Base-by-base conservation (phyloP, 1,140 invertebrate species). In the Sminthurides bifidus region DNA sequence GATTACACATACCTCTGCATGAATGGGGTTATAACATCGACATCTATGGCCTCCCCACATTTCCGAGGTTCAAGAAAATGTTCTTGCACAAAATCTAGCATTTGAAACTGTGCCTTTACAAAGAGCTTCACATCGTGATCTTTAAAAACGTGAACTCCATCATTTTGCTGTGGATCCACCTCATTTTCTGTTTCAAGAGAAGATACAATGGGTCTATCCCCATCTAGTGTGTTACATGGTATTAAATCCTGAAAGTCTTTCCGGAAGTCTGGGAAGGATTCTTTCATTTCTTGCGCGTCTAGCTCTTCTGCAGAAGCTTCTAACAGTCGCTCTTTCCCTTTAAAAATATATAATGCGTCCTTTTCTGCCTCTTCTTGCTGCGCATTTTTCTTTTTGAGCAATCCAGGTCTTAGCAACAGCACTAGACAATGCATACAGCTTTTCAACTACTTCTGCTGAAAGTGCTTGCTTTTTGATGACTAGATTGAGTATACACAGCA, bases 311-410 rank as follows among this genome's bases (percentile, higher is more conserved):
- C 87, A 44, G 66, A 79, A 72, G 27, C 74, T 73, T 58, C 79
- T 75, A 46, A 76, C 77, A 65, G 77, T 75, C 48, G 43, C 49
- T 61, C 57, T 31, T 54, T 54, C 23, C 62, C 66, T 74, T 84
- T 89, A 29, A 81, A 86, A 54, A 82, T 79, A 71, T 89, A 96
- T 10, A 94, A 68, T 64, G 80, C 83, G 45, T 88, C 82, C 52
- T 87, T 80, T 63, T 88, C 83, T 31, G 76, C 74, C 58, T 84
- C 79, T 59, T 80, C 78, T 59, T 75, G 74, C 59, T 81, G 77
- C 23, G 77, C 77, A n/a, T 41, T 80, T 76, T 50, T 80, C 76
- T 65, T 88, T 78, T 58, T 89, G 81, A 40, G 79, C 75, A 65
- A 80, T 78, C 89, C 89, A 95, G 0, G 79, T 71, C 15, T 74